Evolutionary conservation across 2,113 vertebrate species (phyloP).

Genomic region (Heterocephalus glaber): DNA sequence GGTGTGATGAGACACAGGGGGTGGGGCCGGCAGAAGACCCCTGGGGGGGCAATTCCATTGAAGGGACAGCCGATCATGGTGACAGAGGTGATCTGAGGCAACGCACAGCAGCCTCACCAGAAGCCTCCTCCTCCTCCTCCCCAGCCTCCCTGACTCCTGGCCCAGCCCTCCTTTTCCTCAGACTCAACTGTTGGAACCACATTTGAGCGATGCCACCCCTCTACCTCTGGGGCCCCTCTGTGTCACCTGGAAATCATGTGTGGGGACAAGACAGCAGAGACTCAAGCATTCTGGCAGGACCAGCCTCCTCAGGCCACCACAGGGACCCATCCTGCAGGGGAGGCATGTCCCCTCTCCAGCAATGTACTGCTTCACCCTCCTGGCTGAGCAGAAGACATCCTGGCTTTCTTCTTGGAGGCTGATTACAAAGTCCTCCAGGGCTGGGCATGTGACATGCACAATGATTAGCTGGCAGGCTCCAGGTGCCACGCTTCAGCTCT

Average conservation of each 20-base stretch:
- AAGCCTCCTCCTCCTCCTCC: background rate
- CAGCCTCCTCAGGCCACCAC: background rate
- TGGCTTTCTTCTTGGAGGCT: background rate
- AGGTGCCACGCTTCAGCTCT: fast-evolving
- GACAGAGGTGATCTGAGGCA: background rate
- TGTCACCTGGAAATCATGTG: fast-evolving
- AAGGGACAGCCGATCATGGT: background rate
- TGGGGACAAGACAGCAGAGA: background rate
- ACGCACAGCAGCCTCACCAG: fast-evolving
- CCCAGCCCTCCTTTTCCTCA: background rate
- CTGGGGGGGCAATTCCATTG: fast-evolving
- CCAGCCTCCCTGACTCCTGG: background rate
- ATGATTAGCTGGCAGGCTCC: background rate
- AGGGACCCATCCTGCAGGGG: fast-evolving
- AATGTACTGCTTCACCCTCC: background rate
- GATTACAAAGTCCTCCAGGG: background rate
- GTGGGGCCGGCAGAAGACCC: background rate
- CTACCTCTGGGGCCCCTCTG: fast-evolving
- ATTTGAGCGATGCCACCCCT: fast-evolving
- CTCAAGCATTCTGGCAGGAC: fast-evolving
- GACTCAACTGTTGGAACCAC: background rate
- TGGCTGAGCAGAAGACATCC: background rate
- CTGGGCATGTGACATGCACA: fast-evolving
- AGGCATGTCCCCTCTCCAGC: fast-evolving
- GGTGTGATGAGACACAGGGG: background rate